Evolutionary conservation across 1,140 invertebrate species (phyloP).

Genomic region (Pogonomyrmex californicus): DNA sequence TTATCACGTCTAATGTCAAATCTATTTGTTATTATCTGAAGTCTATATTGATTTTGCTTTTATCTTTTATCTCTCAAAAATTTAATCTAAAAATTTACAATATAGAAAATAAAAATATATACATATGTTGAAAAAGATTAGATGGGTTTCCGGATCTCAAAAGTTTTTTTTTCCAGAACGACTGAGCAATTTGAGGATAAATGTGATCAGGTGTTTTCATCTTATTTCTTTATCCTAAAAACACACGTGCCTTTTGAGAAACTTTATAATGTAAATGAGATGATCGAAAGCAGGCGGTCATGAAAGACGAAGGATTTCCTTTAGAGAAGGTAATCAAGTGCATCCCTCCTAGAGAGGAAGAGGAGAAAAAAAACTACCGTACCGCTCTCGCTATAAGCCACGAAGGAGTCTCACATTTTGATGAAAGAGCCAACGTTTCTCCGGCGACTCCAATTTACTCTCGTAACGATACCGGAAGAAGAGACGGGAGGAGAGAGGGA

Average conservation of each 20-base stretch:
- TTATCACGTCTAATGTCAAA: not conserved
- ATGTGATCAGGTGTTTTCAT: not conserved
- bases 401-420: conserved; percentile 58
- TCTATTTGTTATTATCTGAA: not conserved
- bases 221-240: not conserved
- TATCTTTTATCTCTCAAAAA: not conserved
- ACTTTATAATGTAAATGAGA: conserved; percentile 53
- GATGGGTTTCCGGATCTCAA: not conserved
- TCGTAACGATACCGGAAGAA: conserved; percentile 56
- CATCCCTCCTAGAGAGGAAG: not conserved
- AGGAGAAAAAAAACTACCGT: not conserved
- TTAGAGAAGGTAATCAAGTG: conserved; percentile 55
- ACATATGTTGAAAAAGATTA: not conserved
- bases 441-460: conserved; percentile 60
- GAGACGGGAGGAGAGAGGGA: not conserved
- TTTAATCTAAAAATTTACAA: not conserved
- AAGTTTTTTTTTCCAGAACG: not conserved
- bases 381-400: not conserved
- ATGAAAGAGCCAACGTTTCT: conserved; percentile 43
- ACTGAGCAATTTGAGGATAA: not conserved
- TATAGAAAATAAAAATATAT: not conserved
- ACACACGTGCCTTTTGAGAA: conserved; percentile 3
- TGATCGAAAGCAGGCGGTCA: conserved; percentile 55
- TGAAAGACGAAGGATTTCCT: conserved; percentile 14
- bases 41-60: not conserved